phyloP scores from a whole-genome alignment of 2,113 vertebrate species.

The Gallinago paraguaiae region DNA sequence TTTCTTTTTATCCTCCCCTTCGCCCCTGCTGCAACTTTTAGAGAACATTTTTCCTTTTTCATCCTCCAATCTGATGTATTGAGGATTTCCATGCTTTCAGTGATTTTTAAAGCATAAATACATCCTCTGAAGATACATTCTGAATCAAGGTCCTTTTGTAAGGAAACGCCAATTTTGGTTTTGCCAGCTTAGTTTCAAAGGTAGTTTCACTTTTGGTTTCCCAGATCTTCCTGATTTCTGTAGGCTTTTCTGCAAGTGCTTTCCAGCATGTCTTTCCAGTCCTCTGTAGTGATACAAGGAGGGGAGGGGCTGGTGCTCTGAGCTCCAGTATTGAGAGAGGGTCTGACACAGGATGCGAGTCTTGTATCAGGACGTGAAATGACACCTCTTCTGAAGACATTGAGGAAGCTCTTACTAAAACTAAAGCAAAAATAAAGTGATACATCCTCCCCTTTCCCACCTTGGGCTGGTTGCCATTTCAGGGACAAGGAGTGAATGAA shows the following conservation, averaged over 20 bases:
- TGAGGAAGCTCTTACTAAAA: background rate
- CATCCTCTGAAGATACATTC: background rate
- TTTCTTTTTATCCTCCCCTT: background rate
- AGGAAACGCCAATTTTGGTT: background rate
- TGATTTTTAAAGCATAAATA: background rate
- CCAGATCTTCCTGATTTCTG: background rate
- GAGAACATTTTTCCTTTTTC: background rate
- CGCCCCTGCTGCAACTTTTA: background rate
- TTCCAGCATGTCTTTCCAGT: background rate
- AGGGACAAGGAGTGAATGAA: background rate
- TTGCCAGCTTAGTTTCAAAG: background rate
- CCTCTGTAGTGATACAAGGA: background rate
- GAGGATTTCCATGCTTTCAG: background rate
- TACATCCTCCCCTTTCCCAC: background rate
- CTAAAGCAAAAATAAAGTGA: background rate
- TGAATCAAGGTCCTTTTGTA: background rate
- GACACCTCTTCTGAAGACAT: background rate
- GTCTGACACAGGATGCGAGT: fast-evolving
- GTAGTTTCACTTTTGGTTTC: background rate
- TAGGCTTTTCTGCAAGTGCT: background rate
- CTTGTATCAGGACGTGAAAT: background rate
- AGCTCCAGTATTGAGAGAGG: background rate
- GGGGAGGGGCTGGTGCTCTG: background rate
- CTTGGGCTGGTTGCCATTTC: background rate
- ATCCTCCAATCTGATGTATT: background rate